Evolutionary conservation across 53 echinoderm and acorn worm genomes (phyloP), one percentile per base, ranked within the genome.

Genomic region (Mesocentrotus franciscanus): DNA sequence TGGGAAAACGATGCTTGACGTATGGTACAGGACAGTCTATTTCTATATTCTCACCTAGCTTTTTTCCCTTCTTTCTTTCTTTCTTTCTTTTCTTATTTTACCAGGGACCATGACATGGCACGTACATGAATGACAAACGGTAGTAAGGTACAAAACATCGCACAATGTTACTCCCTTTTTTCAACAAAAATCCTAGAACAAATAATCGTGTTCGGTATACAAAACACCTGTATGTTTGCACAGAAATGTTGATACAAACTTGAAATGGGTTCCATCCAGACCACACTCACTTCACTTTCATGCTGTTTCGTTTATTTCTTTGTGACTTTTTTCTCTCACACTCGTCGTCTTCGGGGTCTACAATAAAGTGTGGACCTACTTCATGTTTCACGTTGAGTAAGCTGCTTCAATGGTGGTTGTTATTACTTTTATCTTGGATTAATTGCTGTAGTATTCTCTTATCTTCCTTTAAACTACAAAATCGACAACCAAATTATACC

Each of bases 241-340:
- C 58, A 58, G 87, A 87, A 81, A 81, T 87, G 87, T 87, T 87
- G 58, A 87, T 87, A 58, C 87, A 11, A 87, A 87, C 87, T 87
- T 87, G 87, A 87, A 87, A 87, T 84, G 22, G 84, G 39, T 84
- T 49, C 84, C 84, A 84, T 27, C 87, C 10, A 27, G 87, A 87
- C 87, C 87, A 87, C 58, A 87, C 87, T 57, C n/a, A 57, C 75
- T 75, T 85, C 24, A 49, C 29, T 59, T 90, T 90, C 59, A 90
- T 7, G 90, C 90, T 60, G 30, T 59, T 85, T 90, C 29, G 58
- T n/a, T 90, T 59, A 29, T 60, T 90, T 59, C 90, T 29, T 60
- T 29, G 27, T 36, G 5, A 83, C 4, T 9, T 8, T 56, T 56
- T 18, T 60, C 10, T 24, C 32, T 87, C 9, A 78, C 20, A 7